Base-by-base conservation (phyloP, 1,140 invertebrate genomes). In the Elysia chlorotica region DNA sequence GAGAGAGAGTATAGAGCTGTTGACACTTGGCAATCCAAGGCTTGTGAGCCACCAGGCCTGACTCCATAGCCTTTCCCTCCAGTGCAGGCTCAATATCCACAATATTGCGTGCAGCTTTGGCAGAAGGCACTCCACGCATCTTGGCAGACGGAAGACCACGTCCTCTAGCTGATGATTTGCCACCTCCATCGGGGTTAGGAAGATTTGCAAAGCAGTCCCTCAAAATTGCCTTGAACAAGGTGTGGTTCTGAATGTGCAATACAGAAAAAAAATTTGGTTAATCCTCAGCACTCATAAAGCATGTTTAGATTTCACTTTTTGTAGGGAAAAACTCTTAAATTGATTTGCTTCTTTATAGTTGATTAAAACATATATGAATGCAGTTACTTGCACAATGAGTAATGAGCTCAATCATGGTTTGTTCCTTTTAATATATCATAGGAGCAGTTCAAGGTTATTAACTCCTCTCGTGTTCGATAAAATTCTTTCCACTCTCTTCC, bases 1-100 rank as follows among this genome's bases (percentile, higher is more conserved):
- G 81, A 17, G 85, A 84, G 14, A 87, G 76, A 61, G 79, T 81
- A 68, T 82, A 86, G 21, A 88, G 79, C 74, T 87, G 87, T 71
- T 80, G 71, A 80, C 86, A 88, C 56, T 86, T 85, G 48, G 80
- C 78, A 0, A 86, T 75, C 84, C 84, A 87, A 2, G 83, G 78
- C 74, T 87, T 85, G 74, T 85, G 83, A 1, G 85, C 78, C 31
- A 86, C 76, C 17, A 86, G 74, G 1, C 81, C 81, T 38, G 80
- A 73, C 1, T 86, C 84, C 54, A 75, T 74, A 6, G 83, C 79
- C 56, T 83, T 82, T 41, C 78, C 79, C 69, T 86, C 82, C 2
- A 86, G 74, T 1, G 82, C 76, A 23, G 76, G 28, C 53, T 87
- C 85, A 25, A 87, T 74, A 63, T 82, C 83, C 36, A 78, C 69